phyloP scores from a whole-genome alignment of 2,888 invertebrate species.

The Macrophya alboannulata region DNA sequence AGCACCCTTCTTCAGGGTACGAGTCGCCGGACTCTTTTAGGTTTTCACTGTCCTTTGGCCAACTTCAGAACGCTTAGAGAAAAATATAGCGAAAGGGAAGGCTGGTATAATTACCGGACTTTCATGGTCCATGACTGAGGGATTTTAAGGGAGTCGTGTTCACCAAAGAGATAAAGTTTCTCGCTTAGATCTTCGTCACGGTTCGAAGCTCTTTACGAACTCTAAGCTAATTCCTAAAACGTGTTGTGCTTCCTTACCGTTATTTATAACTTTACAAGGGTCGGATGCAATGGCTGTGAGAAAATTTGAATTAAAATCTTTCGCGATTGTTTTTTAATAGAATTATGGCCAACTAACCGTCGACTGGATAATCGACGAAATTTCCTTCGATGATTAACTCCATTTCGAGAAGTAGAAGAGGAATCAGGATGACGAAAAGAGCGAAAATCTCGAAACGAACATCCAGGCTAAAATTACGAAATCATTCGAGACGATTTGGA shows the following conservation, averaged over 20 bases:
- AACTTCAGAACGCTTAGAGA: neutral
- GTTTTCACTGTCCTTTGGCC: conserved; percentile 5
- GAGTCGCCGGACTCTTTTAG: neutral
- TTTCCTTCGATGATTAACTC: conserved; percentile 2
- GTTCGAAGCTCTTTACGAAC: conserved; percentile 8
- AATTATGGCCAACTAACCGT: conserved; percentile 62
- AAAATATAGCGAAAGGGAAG: conserved; percentile 7
- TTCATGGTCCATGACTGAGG: neutral
- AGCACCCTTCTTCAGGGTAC: neutral
- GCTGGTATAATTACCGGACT: conserved; percentile 23
- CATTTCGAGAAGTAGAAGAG: conserved; percentile 22
- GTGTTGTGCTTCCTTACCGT: neutral
- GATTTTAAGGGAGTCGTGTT: conserved; percentile 3
- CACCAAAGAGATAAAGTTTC: neutral
- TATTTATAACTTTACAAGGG: neutral
- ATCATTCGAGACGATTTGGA: too few species aligned
- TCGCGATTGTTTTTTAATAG: neutral
- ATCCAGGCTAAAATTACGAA: too few species aligned
- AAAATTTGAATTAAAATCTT: conserved; percentile 3
- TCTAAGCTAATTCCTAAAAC: conserved; percentile 27
- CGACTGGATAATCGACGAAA: conserved; percentile 12
- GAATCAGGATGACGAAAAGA: neutral
- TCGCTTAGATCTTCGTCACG: neutral
- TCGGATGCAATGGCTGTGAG: neutral
- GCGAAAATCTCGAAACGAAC: neutral